Percentiles rank a stretch among this genome's conserved stretches.
Evolutionary conservation across 2,888 invertebrate species (phyloP).

Genomic region (Amphipyra berbera): DNA sequence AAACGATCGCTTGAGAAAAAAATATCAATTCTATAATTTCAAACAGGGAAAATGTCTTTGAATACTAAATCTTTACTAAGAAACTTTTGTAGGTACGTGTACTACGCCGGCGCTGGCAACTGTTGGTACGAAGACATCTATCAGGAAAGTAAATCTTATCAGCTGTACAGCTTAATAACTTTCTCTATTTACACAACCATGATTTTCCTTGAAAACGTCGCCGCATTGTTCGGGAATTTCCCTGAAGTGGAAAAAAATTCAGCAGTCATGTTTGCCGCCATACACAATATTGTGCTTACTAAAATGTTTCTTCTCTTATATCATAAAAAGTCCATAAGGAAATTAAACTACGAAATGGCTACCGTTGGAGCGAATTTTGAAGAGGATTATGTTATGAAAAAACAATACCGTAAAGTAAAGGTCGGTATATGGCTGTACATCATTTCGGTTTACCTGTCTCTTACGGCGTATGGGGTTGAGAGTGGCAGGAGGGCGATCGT

Average conservation of each 20-base stretch:
- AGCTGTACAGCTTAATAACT: slow-evolving; percentile 71
- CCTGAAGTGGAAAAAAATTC: slow-evolving; percentile 83
- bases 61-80: slow-evolving; percentile 74
- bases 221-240: slow-evolving; percentile 78
- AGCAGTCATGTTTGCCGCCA: slow-evolving; percentile 82
- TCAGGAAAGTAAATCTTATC: slow-evolving; percentile 71
- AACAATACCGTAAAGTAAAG: slow-evolving; percentile 77
- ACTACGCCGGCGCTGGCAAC: slow-evolving; percentile 79
- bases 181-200: slow-evolving; percentile 78
- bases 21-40: slow-evolving; percentile 1
- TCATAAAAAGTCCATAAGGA: slow-evolving; percentile 78
- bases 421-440: slow-evolving; percentile 75
- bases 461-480: slow-evolving; percentile 78
- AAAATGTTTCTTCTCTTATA: slow-evolving; percentile 81
- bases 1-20: slow-evolving; percentile 18
- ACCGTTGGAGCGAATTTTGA: slow-evolving; percentile 75
- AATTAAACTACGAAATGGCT: slow-evolving; percentile 81
- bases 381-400: slow-evolving; percentile 73
- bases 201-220: slow-evolving; percentile 82
- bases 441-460: slow-evolving; percentile 79
- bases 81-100: slow-evolving; percentile 78
- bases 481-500: slow-evolving; percentile 72
- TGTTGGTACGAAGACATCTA: slow-evolving; percentile 77
- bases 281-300: slow-evolving; percentile 80
- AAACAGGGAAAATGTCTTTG: slow-evolving; percentile 62